Evolutionary conservation across 92 coral and sea anemone species (phyloP), one percentile per base, ranked within the genome.

Genomic region (Heteractis magnifica): DNA sequence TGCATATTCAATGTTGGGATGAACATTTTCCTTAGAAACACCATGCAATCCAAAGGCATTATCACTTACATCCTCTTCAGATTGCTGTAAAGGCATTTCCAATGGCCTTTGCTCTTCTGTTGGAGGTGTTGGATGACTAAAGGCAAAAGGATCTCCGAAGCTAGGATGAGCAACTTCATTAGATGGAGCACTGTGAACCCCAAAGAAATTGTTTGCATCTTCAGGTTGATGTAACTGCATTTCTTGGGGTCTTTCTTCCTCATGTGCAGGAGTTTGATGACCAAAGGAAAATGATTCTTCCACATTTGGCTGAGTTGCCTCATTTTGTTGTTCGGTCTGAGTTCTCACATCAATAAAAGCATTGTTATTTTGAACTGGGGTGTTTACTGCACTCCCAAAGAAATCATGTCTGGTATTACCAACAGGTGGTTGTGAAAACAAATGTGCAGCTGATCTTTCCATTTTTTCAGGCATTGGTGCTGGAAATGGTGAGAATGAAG

Each of bases 371-470:
- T 68, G 14, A 20, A 23, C 2, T 68, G 73, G 26, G 26, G 48
- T 5, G 20, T 68, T 48, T 68, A 26, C 73, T 20, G 73, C 73
- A 68, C 73, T 68, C 15, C 73, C 73, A 68, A 68, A 68, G 49
- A 23, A 26, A 68, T 68, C 49, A 2, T 68, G 49, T 20, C 44
- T 10, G 15, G 34, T 2, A 74, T 6, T 49, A 72, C 20, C 12
- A 16, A 49, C 56, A 15, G 52, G 8, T 49, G 78, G 52, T 14
- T 49, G 4, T 15, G 20, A 49, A 74, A 74, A 74, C 5, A 74
- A 74, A 49, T 51, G 52, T 49, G 78, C 26, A 8, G 78, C 78
- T 15, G 78, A 74, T 50, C 77, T 34, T 44, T 50, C 53, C 51
- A 26, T 73, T 73, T 73, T 73, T 6, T 73, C 77, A 73, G 52